Conservation (phyloP, 2,797 vertebrate genomes). For the Adrianichthys oophorus region DNA sequence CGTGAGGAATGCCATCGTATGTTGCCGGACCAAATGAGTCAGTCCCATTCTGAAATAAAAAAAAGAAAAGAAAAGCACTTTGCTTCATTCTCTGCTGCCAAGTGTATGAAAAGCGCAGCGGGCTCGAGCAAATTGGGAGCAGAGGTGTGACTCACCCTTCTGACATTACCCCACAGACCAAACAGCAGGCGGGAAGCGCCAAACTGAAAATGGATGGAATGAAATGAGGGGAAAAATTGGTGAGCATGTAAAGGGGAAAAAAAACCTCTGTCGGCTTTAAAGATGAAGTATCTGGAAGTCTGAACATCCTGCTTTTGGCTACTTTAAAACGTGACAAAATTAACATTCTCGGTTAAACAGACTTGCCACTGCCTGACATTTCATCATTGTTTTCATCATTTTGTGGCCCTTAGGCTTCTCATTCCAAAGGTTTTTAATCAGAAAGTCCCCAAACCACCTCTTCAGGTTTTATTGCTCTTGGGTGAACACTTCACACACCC, state of each 20-base stretch:
- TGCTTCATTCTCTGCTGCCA: conserved; percentile 42
- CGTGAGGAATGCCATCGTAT: conserved; percentile 25
- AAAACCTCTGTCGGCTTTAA: conserved; percentile 26
- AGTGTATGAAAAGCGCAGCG: conserved; percentile 63
- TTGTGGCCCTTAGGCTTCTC: not conserved
- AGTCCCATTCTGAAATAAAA: conserved; percentile 26
- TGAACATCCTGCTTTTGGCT: too few species aligned
- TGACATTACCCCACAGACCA: conserved; percentile 55
- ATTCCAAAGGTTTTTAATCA: conserved; percentile 22
- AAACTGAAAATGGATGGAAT: conserved; percentile 40
- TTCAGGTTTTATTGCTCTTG: conserved; percentile 53
- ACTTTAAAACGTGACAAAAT: too few species aligned
- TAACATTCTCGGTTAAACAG: too few species aligned
- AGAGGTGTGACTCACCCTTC: conserved; percentile 65
- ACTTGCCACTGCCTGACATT: not conserved
- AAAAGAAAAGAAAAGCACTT: conserved; percentile 40
- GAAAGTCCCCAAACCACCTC: conserved; percentile 53
- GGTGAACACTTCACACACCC: conserved; percentile 63
- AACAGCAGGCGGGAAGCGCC: conserved; percentile 41
- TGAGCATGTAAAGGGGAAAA: conserved; percentile 22
- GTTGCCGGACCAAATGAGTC: conserved; percentile 52
- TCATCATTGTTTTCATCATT: not conserved
- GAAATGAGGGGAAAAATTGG: conserved; percentile 36
- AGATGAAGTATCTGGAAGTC: conserved; percentile 1
- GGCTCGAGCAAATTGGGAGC: conserved; percentile 56